Conservation (phyloP, 2,888 invertebrate genomes). For the Camptogramma bilineatum region DNA sequence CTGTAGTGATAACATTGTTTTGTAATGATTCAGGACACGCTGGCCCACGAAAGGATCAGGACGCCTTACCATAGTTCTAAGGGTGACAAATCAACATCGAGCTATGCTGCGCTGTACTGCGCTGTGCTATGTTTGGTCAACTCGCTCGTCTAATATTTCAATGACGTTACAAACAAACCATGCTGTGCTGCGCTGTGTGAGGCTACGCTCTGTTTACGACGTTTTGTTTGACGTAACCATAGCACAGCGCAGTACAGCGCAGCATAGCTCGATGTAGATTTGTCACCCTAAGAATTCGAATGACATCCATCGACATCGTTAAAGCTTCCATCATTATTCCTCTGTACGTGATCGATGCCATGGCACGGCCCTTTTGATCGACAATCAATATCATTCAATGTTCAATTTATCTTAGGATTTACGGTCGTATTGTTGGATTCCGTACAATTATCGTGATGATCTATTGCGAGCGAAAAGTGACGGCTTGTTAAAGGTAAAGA, state of each 20-base stretch:
- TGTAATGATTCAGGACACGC: conserved; percentile 43
- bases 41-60: conserved; percentile 36
- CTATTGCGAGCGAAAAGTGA: conserved; percentile 47
- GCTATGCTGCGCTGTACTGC: too few species aligned
- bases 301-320: conserved; percentile 64
- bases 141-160: too few species aligned
- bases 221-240: too few species aligned
- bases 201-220: too few species aligned
- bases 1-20: conserved; percentile 30
- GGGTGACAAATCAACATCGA: too few species aligned
- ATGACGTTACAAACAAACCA: too few species aligned
- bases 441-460: conserved; percentile 64
- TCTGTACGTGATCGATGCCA: conserved; percentile 63
- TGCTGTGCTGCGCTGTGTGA: too few species aligned
- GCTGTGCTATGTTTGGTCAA: too few species aligned
- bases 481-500: conserved; percentile 19
- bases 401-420: conserved; percentile 75
- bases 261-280: too few species aligned
- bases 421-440: conserved; percentile 72
- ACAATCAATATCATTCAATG: conserved; percentile 70
- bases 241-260: too few species aligned
- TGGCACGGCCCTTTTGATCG: conserved; percentile 70
- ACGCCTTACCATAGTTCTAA: conserved; percentile 49
- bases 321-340: conserved; percentile 63
- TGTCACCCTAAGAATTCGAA: conserved; percentile 60